Evolutionary conservation across 2,888 invertebrate species (phyloP), one percentile per base, ranked within the genome.

Genomic region (Xylocampa areola): DNA sequence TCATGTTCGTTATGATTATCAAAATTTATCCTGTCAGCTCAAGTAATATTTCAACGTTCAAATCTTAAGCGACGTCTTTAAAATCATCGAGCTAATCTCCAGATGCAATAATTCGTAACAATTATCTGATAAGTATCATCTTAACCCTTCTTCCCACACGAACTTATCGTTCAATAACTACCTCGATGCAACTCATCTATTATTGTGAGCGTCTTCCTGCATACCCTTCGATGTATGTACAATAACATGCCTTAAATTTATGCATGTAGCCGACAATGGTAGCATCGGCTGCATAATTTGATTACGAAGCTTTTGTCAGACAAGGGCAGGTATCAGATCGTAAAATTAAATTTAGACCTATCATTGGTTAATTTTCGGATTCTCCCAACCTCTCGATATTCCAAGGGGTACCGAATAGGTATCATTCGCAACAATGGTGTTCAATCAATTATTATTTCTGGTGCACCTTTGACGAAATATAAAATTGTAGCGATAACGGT

Each of bases 341-440:
- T 94, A 81, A 94, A 94, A 94, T 94, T 94, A 90, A 93, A 94
- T 94, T 92, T 93, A 81, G 91, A 88, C 85, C 90, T 86, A 93
- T 91, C 90, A 90, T 89, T 91, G 94, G 94, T 94, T 94, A 92
- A 92, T 92, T 94, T 94, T 88, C 68, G 94, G 91, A 90, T 88
- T 90, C 90, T 87, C 78, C 86, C 85, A 82, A 89, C 85, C 90
- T 91, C 90, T 88, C 80, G 79, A 81, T 81, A 73, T 60, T 74
- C 75, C 76, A 82, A 88, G 90, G 90, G 85, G 77, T 83, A 64
- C 66, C 47, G 76, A 68, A 73, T 77, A 80, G 79, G 86, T 89
- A 90, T 92, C 92, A 89, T 87, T 84, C 79, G 79, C 84, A 85
- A 93, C 93, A 93, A 93, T 89, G 68, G 86, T 63, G 77, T 85